Base-by-base conservation (phyloP, 2,113 vertebrate species). In the Anarhynchus alexandrinus region DNA sequence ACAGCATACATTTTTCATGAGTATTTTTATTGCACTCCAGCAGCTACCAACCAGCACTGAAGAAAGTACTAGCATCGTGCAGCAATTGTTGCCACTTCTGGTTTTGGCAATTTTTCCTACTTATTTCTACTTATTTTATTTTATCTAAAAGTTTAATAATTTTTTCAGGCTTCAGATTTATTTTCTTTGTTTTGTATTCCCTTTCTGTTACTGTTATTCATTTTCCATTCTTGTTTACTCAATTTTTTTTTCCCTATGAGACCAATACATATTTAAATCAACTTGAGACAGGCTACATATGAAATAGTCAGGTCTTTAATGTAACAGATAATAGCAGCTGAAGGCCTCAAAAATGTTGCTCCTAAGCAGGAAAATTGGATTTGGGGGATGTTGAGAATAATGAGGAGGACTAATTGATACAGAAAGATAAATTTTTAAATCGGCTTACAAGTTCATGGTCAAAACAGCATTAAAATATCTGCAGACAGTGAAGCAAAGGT, bases 1-100 rank as follows among this genome's bases (percentile, higher is more conserved):
- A 86, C 82, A 93, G 25, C 62, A 92, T 90, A 36, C 72, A 88
- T 96, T 95, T 96, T 92, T 95, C 76, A 90, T 94, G 17, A 82
- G 55, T 86, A 65, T 92, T 95, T 95, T 94, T 79, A 71, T 94
- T 95, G 55, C 42, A 67, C 64, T 88, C 36, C 64, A 73, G 82
- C 45, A 66, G 64, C 64, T 73, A 86, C 58, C 40, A 73, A 13
- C 65, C n/a, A 73, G 36, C 55, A 9, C 47, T 70, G 67, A 86
- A 93, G n/a, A 65, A 73, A 74, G 7, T 65, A 61, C 27, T 49
- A 32, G 21, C 62, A 77, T 61, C 58, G 20, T 47, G n/a, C 47
- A 93, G 79, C 51, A 66, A 32, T 73, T 95, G 59, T 86, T 93
- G 79, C 55, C 61, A 78, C 52, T 77, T 92, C 59, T 73, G 38